These are phyloP conservation scores for Akabosia matsudoensis DNA, from an alignment of 1,140 invertebrate species.

Conservation along the genomic window DNA sequence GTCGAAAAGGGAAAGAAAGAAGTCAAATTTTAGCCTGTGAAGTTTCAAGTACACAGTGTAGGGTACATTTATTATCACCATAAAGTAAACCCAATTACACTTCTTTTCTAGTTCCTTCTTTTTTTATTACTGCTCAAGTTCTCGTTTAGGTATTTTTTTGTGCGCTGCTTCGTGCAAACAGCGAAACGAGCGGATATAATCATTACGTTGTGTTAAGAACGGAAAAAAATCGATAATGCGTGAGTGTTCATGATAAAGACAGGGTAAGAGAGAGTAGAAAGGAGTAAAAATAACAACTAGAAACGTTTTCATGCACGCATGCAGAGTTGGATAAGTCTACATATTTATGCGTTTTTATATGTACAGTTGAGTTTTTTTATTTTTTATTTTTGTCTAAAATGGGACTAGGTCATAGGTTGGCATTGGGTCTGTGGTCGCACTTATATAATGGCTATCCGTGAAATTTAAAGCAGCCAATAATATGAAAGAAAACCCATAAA, in stretches of 20 bases:
- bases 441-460: no score
- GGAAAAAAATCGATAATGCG: constrained; percentile 9
- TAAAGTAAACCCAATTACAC: not conserved
- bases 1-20: not conserved
- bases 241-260: not conserved
- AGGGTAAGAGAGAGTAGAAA: no score
- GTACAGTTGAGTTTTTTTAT: not conserved
- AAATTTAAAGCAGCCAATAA: no score
- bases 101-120: not conserved
- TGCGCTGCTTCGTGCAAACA: not conserved
- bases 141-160: not conserved
- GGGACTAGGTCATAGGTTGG: constrained; percentile 7
- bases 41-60: not conserved
- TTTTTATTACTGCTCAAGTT: not conserved
- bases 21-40: not conserved
- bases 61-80: not conserved
- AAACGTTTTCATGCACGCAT: not conserved
- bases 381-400: not conserved
- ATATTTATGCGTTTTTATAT: not conserved
- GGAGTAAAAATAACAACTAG: no score
- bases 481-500: no score
- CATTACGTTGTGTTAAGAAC: not conserved
- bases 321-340: not conserved
- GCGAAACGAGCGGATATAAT: not conserved
- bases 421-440: no score